Base-by-base conservation (phyloP, 1,140 invertebrate genomes). In the Drosophila takahashii region DNA sequence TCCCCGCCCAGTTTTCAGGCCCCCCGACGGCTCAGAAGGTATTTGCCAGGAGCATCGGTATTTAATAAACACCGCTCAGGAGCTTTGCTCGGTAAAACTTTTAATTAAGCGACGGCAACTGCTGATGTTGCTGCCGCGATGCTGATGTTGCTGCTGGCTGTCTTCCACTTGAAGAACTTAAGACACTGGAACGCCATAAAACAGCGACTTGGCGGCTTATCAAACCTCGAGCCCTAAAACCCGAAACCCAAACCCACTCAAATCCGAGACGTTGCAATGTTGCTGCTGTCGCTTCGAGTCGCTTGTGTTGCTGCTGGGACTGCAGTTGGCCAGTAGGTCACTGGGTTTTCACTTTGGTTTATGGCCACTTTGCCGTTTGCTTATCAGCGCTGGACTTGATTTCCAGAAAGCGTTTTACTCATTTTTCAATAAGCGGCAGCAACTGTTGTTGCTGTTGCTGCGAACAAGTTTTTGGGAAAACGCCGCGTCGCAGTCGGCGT, bases 281-380 rank as follows among this genome's bases (percentile, higher is more conserved):
- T 48, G 36, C 34, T 51, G 51, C 9, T 36, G 41, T 36, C 11
- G 37, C 13, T 26, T 44, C 18, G 8, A 39, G 26, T 2, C 15
- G 44, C 54, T 48, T 16, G 9, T 16, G 44, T 7, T 61, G 10
- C 4, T 37, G n/a, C 11, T 58, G n/a, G 34, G 9, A 10, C 9
- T 62, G 72, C 71, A 75, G 53, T 76, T 77, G 67, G 78, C 39
- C 84, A 87, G 84, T 87, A 61, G 83, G 83, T 87, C 83, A 87
- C 84, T 89, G 79, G 84, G 83, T 83, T 87, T 87, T 87, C 83
- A 83, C 83, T 87, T 89, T 86, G 76, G 48, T 79, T 86, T 86
- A 87, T 79, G 79, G 74, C 59, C 69, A 70, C 64, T 71, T 70
- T 39, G 74, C 54, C 61, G 77, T 48, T 79, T 65, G 83, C 79